phyloP scores from a whole-genome alignment of 2,888 invertebrate genomes.

The Charanyca ferruginea region DNA sequence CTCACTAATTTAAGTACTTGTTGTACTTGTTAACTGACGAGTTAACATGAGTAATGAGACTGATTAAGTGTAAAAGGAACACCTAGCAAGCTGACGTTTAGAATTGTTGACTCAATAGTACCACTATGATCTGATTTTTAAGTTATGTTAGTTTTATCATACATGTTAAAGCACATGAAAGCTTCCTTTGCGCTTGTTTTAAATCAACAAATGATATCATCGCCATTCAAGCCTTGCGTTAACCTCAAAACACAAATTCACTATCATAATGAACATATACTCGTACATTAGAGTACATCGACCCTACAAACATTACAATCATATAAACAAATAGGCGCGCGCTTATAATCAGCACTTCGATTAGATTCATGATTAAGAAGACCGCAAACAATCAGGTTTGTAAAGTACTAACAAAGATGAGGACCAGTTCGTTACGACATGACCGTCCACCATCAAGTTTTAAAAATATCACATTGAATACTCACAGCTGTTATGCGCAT shows the following conservation, averaged over 20 bases:
- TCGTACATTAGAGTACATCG: background rate
- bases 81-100: no score
- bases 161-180: background rate
- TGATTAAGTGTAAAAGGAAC: background rate
- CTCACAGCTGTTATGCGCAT: conserved; percentile 68
- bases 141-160: background rate
- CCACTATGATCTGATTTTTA: no score
- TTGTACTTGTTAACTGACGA: conserved; percentile 26
- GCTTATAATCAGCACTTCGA: background rate
- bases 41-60: conserved; percentile 1
- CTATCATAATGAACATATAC: background rate
- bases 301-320: conserved; percentile 8
- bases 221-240: background rate
- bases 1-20: conserved; percentile 26
- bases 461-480: conserved; percentile 7
- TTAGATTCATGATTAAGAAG: background rate
- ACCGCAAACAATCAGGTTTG: background rate
- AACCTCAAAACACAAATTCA: background rate
- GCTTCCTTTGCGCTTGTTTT: background rate
- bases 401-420: background rate
- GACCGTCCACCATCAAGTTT: background rate
- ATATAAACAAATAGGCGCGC: background rate
- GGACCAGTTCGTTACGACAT: background rate
- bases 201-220: background rate
- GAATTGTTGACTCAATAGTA: conserved; percentile 2